Evolutionary conservation across 2,797 vertebrate species (phyloP), one percentile per base, ranked within the genome.

Genomic region (Micromesistius poutassou): DNA sequence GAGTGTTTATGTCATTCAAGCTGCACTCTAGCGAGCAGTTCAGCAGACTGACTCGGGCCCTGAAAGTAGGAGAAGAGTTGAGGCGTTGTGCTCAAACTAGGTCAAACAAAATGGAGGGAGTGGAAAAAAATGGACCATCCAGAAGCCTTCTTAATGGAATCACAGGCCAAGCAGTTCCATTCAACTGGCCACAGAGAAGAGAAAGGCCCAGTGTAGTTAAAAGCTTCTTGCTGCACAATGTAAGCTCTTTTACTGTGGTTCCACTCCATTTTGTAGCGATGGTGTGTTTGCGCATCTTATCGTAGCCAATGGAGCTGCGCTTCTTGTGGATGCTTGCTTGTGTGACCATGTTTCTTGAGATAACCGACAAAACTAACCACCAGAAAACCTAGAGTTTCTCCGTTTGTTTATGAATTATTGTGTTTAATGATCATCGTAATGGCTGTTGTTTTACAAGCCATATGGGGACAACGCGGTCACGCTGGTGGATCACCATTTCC

Each of bases 241-340:
- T 62, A 62, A 62, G 55, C 55, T 25, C 55, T 62, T 62, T 62
- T 62, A n/a, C 55, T 62, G n/a, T 62, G 55, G 55, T 62, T 62
- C 55, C 55, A 62, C 55, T 62, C 55, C 55, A 62, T 62, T 62
- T 55, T 62, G 55, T 25, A 7, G 55, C 55, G 7, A 62, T 62
- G 55, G 55, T 25, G n/a, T 8, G 46, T 22, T 50, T 50, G 46
- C 19, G 46, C 46, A 16, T 62, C 55, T 62, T 25, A 35, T 35
- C 33, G 22, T n/a, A 5, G 25, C 55, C 55, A 62, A 62, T n/a
- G 6, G 22, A 62, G 55, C 55, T n/a, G 2, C 55, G 25, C n/a
- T 62, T 62, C 25, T 25, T 62, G n/a, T 9, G 22, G 55, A 62
- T 7, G n/a, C 55, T 62, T 62, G 50, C n/a, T 6, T n/a, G 50